Evolutionary conservation across 2,888 invertebrate genomes (phyloP).

Genomic region (Mycogona germanica): DNA sequence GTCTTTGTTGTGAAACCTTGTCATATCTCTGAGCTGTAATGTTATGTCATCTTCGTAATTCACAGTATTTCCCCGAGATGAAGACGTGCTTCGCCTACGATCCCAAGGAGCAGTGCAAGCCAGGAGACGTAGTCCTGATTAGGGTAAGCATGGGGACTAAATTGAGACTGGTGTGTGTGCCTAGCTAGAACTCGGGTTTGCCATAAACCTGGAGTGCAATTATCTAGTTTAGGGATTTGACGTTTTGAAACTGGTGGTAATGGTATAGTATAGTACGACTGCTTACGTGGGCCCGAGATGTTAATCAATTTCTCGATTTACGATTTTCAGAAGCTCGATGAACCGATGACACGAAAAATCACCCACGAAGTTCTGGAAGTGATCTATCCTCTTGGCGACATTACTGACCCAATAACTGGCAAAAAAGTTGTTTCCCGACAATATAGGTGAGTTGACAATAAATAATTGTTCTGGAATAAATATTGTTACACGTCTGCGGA

Average conservation of each 20-base stretch:
- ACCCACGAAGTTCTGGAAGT: slow-evolving; percentile 67
- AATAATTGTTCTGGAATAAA: too few relatives aligned
- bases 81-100: slow-evolving; percentile 64
- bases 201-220: too few relatives aligned
- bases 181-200: too few relatives aligned
- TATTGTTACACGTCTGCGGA: too few relatives aligned
- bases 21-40: neutral
- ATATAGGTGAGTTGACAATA: slow-evolving; percentile 48
- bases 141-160: slow-evolving; percentile 31
- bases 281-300: too few relatives aligned
- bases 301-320: neutral
- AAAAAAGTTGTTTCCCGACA: slow-evolving; percentile 58
- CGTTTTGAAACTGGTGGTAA: too few relatives aligned
- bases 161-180: neutral
- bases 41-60: slow-evolving; percentile 25
- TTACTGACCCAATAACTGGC: slow-evolving; percentile 73
- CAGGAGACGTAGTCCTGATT: slow-evolving; percentile 70
- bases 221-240: too few relatives aligned
- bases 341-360: slow-evolving; percentile 59
- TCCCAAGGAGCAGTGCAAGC: slow-evolving; percentile 59
- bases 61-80: slow-evolving; percentile 64
- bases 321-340: slow-evolving; percentile 42
- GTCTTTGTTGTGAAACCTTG: neutral
- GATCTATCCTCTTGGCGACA: slow-evolving; percentile 66
- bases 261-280: too few relatives aligned